A percentile compares a stretch with the other conserved stretches of the same genome.
Evolutionary conservation across 2,113 vertebrate species (phyloP).

Genomic region (Cettia cetti): DNA sequence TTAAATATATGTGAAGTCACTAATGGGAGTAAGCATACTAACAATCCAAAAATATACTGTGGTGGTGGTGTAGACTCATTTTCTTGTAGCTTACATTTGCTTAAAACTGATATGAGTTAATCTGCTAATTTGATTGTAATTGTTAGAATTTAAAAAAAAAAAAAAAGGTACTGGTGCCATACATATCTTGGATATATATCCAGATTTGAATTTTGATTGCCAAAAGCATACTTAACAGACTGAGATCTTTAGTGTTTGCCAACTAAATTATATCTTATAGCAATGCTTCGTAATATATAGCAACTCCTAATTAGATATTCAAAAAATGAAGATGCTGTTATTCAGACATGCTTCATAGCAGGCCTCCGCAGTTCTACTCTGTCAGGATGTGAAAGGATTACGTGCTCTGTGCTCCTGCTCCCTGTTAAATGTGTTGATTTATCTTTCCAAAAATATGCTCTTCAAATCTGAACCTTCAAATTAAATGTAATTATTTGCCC

Average conservation of each 20-base stretch:
- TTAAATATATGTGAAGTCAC: not conserved
- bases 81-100: not conserved
- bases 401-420: not conserved
- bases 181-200: not conserved
- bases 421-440: constrained; percentile 16
- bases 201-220: constrained; percentile 55
- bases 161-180: not conserved
- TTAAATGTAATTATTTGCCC: not conserved
- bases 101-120: not conserved
- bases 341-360: constrained; percentile 35
- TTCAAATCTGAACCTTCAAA: not conserved
- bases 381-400: constrained; percentile 48
- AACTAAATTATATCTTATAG: constrained; percentile 58
- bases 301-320: constrained; percentile 53
- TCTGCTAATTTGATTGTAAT: constrained; percentile 42
- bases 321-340: constrained; percentile 45
- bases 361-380: constrained; percentile 46
- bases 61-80: not conserved
- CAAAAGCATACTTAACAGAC: constrained; percentile 27
- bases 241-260: constrained; percentile 50
- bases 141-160: not conserved
- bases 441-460: constrained; percentile 35
- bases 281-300: constrained; percentile 39
- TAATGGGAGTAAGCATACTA: not conserved
- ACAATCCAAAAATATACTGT: not conserved